phyloP scores from a whole-genome alignment of 2,888 invertebrate species.

The Monochamus alternatus region DNA sequence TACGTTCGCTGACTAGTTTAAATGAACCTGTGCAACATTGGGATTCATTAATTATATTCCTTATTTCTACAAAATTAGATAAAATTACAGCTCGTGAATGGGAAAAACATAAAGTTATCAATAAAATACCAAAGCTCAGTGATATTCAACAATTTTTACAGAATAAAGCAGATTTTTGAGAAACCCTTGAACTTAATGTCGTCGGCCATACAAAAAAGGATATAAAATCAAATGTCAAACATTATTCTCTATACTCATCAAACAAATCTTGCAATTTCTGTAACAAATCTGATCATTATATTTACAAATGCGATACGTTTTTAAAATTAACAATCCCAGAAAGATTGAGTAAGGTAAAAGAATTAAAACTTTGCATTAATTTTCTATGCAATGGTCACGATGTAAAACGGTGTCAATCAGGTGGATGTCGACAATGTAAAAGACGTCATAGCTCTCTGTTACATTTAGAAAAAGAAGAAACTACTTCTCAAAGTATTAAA shows the following conservation, averaged over 20 bases:
- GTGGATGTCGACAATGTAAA: too few relatives aligned
- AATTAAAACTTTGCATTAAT: too few relatives aligned
- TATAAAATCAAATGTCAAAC: slow-evolving; percentile 3
- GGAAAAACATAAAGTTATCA: slow-evolving; percentile 40
- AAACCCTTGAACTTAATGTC: slow-evolving; percentile 26
- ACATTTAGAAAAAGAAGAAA: too few relatives aligned
- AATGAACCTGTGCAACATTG: slow-evolving; percentile 33
- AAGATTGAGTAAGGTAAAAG: too few relatives aligned
- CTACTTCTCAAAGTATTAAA: too few relatives aligned
- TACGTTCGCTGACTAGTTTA: slow-evolving; percentile 44
- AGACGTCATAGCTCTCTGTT: too few relatives aligned
- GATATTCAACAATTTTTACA: slow-evolving; percentile 20
- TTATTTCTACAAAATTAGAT: slow-evolving; percentile 52
- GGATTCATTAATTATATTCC: slow-evolving; percentile 50
- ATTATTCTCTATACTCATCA: neutral
- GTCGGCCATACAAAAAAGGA: neutral
- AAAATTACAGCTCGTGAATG: slow-evolving; percentile 48
- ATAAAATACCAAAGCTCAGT: slow-evolving; percentile 9
- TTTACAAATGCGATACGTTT: too few relatives aligned
- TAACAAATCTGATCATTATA: neutral
- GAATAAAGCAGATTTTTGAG: slow-evolving; percentile 8
- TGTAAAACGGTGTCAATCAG: too few relatives aligned
- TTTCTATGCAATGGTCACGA: too few relatives aligned
- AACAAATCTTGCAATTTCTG: neutral
- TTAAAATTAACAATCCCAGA: too few relatives aligned